Base-by-base conservation (phyloP, 2,113 vertebrate genomes). In the Thalassarche chlororhynchos region DNA sequence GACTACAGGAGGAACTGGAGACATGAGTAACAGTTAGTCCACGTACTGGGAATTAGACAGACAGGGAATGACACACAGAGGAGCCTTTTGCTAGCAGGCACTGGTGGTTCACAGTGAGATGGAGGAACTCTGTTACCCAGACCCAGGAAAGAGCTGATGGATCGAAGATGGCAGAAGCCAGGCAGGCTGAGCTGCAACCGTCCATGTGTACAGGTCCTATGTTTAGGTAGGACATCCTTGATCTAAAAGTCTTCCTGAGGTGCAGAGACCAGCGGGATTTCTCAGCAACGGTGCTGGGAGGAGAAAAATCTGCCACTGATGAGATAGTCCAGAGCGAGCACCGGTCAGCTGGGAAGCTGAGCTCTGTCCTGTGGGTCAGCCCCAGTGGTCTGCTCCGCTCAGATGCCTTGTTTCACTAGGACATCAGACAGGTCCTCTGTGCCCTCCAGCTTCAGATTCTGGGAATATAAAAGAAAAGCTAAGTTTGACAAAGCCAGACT, bases 381-480 rank as follows among this genome's bases (percentile, higher is more conserved):
- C 17, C 36, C 6, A 2, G 25, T 3, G 52, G 31, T 17, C 55
- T 19, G 17, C 52, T 70, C 72, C 6, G 0, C 3, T 98, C 91
- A 98, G 25, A 80, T 19, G 8, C 7, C 97, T 55, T 98, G 98
- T 32, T 16, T 89, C 92, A 99, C 98, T 2, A 98, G 23, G 60
- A 99, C 34, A 14, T 99, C 98, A 1, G 98, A 98, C 32, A 99
- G 96, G 69, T 99, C 98, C 81, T 98, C 71, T 2, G 72, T 93
- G 66, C 97, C 93, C 92, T 98, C 90, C 80, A 99, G 96, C 69
- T 51, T 92, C 87, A 99, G 94, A n/a, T 98, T 98, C 98, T 99
- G 88, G 72, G 90, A 69, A 87, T 3, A 76, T 2, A 21, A 72
- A 36, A 82, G 32, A 15, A 84, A 95, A 65, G 24, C 3, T 2